phyloP scores from a whole-genome alignment of 2,797 vertebrate species.

The Orestias chungarensis region DNA sequence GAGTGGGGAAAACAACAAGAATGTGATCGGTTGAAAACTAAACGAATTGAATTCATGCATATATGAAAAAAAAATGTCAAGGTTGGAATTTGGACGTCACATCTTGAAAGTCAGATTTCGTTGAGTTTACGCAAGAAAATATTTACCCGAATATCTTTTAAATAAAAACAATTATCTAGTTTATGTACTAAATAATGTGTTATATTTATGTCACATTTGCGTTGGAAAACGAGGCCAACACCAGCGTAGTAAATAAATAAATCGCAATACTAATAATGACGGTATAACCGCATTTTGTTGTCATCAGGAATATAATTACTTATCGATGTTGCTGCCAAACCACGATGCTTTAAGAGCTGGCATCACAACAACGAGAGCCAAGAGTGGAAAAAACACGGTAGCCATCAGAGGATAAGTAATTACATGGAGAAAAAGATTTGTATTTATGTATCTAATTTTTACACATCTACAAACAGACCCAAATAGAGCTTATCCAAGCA shows the following conservation, averaged over 20 bases:
- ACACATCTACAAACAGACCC: neutral
- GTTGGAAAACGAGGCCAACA: neutral
- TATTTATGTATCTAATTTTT: neutral
- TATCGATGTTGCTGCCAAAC: neutral
- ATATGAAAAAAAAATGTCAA: neutral
- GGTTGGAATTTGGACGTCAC: neutral
- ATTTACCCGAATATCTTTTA: neutral
- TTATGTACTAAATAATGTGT: neutral
- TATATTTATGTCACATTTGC: neutral
- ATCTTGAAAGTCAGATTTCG: neutral
- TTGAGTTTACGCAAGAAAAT: neutral
- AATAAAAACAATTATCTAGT: neutral
- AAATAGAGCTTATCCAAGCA: neutral
- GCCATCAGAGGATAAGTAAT: neutral
- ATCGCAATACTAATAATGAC: neutral
- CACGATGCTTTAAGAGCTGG: neutral
- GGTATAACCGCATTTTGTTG: neutral
- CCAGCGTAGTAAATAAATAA: neutral
- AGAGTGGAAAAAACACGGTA: neutral
- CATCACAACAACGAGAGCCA: neutral
- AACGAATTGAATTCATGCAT: neutral
- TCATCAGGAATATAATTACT: neutral
- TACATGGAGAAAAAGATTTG: neutral
- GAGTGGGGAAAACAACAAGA: neutral
- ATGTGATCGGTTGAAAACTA: neutral